Conservation (phyloP, 2,888 invertebrate species). For the Clistopyga incitator region DNA sequence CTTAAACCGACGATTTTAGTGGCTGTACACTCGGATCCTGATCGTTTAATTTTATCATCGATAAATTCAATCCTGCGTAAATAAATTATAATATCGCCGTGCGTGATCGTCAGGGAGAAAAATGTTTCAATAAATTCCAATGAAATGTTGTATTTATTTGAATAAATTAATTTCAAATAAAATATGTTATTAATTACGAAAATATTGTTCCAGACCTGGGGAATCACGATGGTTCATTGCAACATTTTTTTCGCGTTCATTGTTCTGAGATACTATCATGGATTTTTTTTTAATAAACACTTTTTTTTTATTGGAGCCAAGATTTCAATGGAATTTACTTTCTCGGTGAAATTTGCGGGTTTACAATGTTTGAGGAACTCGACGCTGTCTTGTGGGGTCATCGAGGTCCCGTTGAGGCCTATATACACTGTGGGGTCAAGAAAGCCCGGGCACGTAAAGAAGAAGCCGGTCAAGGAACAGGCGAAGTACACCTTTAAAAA, state of each 20-base stretch:
- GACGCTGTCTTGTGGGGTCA: slow-evolving; percentile 10
- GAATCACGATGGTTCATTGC: no score
- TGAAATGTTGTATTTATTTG: no score
- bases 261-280: no score
- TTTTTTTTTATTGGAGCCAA: no score
- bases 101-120: not conserved
- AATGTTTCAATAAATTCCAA: not conserved
- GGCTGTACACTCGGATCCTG: not conserved
- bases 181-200: no score
- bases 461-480: slow-evolving; percentile 55
- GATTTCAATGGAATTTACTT: no score
- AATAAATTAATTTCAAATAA: no score
- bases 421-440: slow-evolving; percentile 23
- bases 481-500: slow-evolving; percentile 29
- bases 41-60: slow-evolving; percentile 21
- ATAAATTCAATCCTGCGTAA: not conserved
- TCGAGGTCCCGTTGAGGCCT: slow-evolving; percentile 2
- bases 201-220: no score
- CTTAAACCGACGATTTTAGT: slow-evolving; percentile 3
- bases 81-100: not conserved
- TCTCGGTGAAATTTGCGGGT: no score
- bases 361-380: slow-evolving; percentile 21
- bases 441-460: slow-evolving; percentile 50
- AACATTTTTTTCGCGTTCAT: no score
- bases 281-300: no score